phyloP scores from a whole-genome alignment of 2,113 vertebrate species.

The Noctilio leporinus region DNA sequence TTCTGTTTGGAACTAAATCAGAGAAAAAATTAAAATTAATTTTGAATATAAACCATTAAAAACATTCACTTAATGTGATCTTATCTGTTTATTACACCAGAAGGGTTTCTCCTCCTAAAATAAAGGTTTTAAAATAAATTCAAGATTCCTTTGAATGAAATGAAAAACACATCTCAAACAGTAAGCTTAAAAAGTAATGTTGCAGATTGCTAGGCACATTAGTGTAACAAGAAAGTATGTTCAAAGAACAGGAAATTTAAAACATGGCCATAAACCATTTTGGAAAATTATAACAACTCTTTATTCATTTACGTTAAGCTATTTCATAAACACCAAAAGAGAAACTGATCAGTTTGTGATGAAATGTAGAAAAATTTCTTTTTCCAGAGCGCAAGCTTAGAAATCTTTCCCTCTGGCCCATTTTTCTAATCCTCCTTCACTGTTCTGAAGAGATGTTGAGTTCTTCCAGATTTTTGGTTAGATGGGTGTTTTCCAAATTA shows the following conservation, averaged over 20 bases:
- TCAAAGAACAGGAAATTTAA: not conserved
- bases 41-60: conserved; percentile 23
- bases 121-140: not conserved
- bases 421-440: conserved; percentile 32
- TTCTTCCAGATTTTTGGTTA: conserved; percentile 84
- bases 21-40: conserved; percentile 12
- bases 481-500: conserved; percentile 71
- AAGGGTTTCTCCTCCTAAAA: not conserved
- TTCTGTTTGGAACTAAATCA: conserved; percentile 27
- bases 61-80: not conserved
- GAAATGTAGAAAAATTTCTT: not conserved
- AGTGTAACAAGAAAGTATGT: not conserved
- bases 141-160: conserved; percentile 33
- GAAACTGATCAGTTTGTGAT: not conserved
- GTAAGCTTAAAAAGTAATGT: not conserved
- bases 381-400: conserved; percentile 9
- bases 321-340: conserved; percentile 1
- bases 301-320: conserved; percentile 5
- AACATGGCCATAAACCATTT: not conserved
- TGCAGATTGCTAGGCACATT: not conserved
- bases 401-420: not conserved
- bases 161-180: not conserved
- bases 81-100: not conserved
- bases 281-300: not conserved
- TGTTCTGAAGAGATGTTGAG: conserved; percentile 79